phyloP scores from a whole-genome alignment of 2,888 invertebrate genomes.

The Trachelus stipa region DNA sequence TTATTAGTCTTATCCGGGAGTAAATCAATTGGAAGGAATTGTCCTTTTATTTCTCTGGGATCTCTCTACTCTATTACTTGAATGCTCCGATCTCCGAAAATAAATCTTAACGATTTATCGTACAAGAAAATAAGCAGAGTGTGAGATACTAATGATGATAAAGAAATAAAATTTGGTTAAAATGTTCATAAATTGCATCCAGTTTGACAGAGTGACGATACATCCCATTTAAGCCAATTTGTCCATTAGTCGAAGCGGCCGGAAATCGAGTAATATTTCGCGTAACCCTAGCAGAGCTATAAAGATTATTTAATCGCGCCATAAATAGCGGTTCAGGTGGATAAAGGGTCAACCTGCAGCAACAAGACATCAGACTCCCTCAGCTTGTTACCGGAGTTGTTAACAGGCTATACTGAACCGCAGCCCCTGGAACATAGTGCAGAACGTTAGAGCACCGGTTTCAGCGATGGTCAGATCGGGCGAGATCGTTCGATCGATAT shows the following conservation, averaged over 20 bases:
- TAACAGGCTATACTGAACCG: constrained; percentile 1
- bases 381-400: constrained; percentile 17
- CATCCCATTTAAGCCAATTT: not conserved
- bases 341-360: not conserved
- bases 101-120: not conserved
- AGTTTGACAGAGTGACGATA: not conserved
- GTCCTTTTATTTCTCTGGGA: not conserved
- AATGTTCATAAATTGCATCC: not conserved
- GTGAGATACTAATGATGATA: not conserved
- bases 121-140: not conserved
- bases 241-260: not conserved
- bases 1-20: not conserved
- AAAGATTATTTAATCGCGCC: constrained; percentile 11
- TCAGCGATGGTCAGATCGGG: not conserved
- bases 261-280: not conserved
- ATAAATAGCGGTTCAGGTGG: not conserved
- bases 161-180: not conserved
- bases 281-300: not conserved
- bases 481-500: constrained; percentile 10
- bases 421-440: constrained; percentile 4
- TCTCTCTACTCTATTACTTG: not conserved
- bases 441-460: constrained; percentile 4
- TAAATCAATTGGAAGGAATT: not conserved
- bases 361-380: constrained; percentile 15
- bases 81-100: not conserved